Evolutionary conservation across 2,113 vertebrate genomes (phyloP).

Genomic region (Cichladusa arquata): DNA sequence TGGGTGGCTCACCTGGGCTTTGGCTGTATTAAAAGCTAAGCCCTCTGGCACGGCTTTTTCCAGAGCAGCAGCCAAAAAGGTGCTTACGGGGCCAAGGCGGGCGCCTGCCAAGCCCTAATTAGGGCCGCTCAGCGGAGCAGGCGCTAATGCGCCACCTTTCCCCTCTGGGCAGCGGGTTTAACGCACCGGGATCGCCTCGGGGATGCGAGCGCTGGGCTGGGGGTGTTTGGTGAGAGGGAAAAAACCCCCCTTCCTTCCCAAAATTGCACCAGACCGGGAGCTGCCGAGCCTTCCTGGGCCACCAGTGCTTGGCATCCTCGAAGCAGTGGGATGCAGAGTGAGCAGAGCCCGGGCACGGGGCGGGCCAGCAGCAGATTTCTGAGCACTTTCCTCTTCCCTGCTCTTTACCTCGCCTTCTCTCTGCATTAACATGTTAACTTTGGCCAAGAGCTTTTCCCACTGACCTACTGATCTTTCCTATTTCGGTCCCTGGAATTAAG

Average conservation of each 20-base stretch:
- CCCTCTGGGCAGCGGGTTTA: neutral
- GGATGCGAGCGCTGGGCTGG: accelerated
- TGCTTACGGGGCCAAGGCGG: neutral
- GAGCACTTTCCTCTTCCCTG: neutral
- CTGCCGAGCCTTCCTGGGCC: neutral
- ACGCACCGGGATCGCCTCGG: accelerated
- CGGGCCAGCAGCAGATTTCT: neutral
- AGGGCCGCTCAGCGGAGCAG: constrained; percentile 16
- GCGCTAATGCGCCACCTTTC: neutral
- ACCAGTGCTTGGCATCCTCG: accelerated
- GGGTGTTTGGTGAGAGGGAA: neutral
- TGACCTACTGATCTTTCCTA: constrained; percentile 71
- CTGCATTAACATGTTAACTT: constrained; percentile 19
- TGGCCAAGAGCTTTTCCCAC: constrained; percentile 60
- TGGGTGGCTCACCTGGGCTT: constrained; percentile 7
- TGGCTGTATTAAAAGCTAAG: constrained; percentile 40
- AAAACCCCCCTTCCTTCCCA: neutral
- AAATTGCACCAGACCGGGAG: accelerated
- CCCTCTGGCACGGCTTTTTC: constrained; percentile 33
- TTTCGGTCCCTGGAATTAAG: constrained; percentile 59
- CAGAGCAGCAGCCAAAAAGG: constrained; percentile 47
- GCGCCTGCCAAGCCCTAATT: constrained; percentile 47
- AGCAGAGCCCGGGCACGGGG: accelerated
- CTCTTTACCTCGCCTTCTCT: neutral
- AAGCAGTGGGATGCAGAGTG: accelerated